Evolutionary conservation across 2,113 vertebrate species (phyloP).

Genomic region (Catharus bicknelli): DNA sequence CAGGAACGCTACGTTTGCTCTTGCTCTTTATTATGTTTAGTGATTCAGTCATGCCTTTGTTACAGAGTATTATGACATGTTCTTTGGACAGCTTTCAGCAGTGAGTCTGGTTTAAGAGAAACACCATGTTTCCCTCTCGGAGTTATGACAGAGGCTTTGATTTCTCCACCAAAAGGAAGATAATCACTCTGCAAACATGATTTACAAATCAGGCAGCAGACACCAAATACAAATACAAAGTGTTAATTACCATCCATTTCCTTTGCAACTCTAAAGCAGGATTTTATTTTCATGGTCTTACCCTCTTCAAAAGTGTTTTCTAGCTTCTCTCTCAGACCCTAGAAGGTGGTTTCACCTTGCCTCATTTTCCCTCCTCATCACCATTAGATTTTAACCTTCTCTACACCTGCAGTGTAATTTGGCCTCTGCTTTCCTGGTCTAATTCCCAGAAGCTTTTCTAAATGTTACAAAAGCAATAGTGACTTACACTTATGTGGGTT

Average conservation of each 20-base stretch:
- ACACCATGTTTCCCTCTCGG: background rate
- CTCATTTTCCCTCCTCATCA: background rate
- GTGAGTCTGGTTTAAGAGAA: background rate
- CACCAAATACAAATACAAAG: background rate
- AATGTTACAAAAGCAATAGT: background rate
- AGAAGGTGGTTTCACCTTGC: background rate
- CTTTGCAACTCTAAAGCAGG: background rate
- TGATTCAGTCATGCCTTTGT: background rate
- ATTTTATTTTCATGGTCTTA: background rate
- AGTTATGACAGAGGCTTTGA: background rate
- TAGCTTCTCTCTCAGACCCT: background rate
- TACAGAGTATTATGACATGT: background rate
- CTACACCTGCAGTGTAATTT: background rate
- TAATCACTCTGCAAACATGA: background rate
- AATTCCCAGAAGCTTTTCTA: background rate
- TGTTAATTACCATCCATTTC: background rate
- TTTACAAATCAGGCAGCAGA: background rate
- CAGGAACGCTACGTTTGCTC: background rate
- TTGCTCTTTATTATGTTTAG: background rate
- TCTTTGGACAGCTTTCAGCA: background rate
- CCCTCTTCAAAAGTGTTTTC: background rate
- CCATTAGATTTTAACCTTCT: background rate
- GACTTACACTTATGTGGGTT: background rate
- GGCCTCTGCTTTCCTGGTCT: background rate
- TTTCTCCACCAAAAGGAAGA: background rate